Evolutionary conservation across 2,113 vertebrate genomes (phyloP).

Genomic region (Corvus cornix): DNA sequence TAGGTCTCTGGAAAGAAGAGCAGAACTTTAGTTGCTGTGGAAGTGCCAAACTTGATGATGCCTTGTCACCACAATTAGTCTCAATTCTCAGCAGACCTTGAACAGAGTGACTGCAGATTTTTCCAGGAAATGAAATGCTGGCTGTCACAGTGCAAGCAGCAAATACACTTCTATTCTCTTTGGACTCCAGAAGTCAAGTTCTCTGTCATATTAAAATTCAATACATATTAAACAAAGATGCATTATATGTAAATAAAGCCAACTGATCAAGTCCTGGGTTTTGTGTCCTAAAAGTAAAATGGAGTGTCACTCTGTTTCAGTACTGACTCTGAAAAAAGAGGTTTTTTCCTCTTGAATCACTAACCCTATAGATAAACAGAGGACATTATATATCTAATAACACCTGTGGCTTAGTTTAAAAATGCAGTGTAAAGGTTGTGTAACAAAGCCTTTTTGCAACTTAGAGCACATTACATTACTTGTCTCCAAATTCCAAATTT

Average conservation of each 20-base stretch:
- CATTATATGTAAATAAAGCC: not conserved
- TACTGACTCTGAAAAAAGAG: not conserved
- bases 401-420: not conserved
- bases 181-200: not conserved
- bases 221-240: not conserved
- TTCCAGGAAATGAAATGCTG: conserved; percentile 6
- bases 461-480: not conserved
- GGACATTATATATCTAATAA: not conserved
- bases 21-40: conserved; percentile 1
- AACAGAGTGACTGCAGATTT: not conserved
- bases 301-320: not conserved
- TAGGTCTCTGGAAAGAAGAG: not conserved
- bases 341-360: not conserved
- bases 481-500: not conserved
- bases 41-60: not conserved
- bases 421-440: not conserved
- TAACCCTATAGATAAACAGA: not conserved
- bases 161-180: not conserved
- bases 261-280: not conserved
- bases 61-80: conserved; percentile 36
- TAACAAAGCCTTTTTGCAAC: not conserved
- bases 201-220: not conserved
- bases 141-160: not conserved
- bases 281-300: not conserved
- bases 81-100: not conserved